Conservation (phyloP, 2,888 invertebrate genomes). For the Bibio marci region DNA sequence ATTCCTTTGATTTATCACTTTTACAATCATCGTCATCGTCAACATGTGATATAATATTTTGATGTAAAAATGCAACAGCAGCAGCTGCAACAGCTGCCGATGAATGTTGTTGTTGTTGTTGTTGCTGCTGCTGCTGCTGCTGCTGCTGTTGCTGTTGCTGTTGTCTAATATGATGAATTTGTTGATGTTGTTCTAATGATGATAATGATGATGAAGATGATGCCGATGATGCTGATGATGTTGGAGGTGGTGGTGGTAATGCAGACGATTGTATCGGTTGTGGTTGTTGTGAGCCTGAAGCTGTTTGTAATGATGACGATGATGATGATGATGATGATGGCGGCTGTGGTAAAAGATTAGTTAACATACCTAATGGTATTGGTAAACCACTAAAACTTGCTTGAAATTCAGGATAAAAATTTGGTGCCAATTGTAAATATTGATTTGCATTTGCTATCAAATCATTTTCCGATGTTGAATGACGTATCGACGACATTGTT, state of each 20-base stretch:
- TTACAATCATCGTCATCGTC: conserved; percentile 41
- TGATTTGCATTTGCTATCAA: conserved; percentile 37
- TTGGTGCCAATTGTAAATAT: conserved; percentile 45
- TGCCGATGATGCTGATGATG: too few relatives aligned
- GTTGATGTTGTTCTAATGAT: too few relatives aligned
- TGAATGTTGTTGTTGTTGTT: too few relatives aligned
- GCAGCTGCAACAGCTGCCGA: too few relatives aligned
- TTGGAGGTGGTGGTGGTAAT: too few relatives aligned
- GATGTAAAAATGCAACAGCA: conserved; percentile 14
- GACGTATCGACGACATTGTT: conserved; percentile 30
- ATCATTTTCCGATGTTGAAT: conserved; percentile 49
- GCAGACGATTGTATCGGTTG: too few relatives aligned
- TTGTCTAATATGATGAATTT: too few relatives aligned
- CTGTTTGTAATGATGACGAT: too few relatives aligned
- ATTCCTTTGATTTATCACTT: conserved; percentile 44
- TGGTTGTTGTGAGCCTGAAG: too few relatives aligned
- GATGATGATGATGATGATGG: conserved; percentile 28
- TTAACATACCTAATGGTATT: conserved; percentile 64
- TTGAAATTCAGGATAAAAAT: conserved; percentile 71
- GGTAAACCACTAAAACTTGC: conserved; percentile 61
- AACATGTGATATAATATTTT: conserved; percentile 2
- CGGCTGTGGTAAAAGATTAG: conserved; percentile 54
- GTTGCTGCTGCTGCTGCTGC: too few relatives aligned
- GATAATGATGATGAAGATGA: too few relatives aligned
- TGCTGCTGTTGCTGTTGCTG: too few relatives aligned